phyloP scores from a whole-genome alignment of 2,797 vertebrate species.

The Saxicola maurus region DNA sequence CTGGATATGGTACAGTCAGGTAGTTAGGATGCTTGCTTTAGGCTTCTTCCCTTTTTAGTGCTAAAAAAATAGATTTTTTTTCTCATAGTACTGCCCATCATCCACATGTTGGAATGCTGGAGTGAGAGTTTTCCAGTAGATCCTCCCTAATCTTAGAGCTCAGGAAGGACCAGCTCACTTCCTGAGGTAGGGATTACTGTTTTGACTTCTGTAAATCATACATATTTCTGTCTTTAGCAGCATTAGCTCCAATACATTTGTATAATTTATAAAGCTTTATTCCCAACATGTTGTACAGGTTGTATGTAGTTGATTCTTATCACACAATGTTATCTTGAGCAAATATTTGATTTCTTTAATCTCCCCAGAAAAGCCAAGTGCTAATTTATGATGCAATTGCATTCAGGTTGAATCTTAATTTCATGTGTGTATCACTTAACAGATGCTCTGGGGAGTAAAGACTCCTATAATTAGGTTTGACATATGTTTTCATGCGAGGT shows the following conservation, averaged over 20 bases:
- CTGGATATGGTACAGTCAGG: neutral
- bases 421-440: neutral
- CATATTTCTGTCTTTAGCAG: neutral
- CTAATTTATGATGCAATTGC: neutral
- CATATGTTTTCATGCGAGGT: constrained; percentile 38
- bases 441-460: neutral
- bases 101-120: neutral
- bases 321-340: neutral
- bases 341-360: neutral
- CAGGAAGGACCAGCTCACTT: neutral
- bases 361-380: neutral
- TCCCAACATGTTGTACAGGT: neutral
- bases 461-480: constrained; percentile 4
- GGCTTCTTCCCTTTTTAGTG: neutral
- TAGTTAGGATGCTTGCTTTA: neutral
- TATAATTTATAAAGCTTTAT: neutral
- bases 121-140: neutral
- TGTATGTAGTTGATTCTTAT: neutral
- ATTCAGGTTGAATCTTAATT: neutral
- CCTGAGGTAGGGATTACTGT: neutral
- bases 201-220: neutral
- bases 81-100: rapidly evolving
- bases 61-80: neutral
- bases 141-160: neutral
- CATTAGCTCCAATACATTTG: neutral